Evolutionary conservation across 2,888 invertebrate species (phyloP).

Genomic region (Gymnoscelis rufifasciata): DNA sequence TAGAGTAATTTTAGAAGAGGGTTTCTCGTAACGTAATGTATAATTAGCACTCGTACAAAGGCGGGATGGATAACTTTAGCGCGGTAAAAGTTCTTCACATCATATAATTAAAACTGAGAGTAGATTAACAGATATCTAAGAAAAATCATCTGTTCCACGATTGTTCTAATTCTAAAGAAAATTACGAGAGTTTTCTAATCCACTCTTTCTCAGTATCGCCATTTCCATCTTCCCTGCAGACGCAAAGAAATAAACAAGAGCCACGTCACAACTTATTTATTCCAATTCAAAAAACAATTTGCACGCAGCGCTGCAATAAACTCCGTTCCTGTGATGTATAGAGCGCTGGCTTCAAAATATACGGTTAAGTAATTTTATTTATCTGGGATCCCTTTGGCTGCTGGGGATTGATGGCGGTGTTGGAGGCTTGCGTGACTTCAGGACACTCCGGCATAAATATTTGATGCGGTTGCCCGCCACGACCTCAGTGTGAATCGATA

Average conservation of each 20-base stretch:
- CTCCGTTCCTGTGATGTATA: constrained; percentile 34
- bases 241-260: constrained; percentile 10
- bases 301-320: constrained; percentile 31
- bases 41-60: no score
- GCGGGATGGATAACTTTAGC: no score
- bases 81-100: no score
- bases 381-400: constrained; percentile 36
- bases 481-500: constrained; percentile 51
- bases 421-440: constrained; percentile 35
- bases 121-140: no score
- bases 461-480: constrained; percentile 45
- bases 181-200: neutral
- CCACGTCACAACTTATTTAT: constrained; percentile 22
- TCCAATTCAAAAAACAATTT: constrained; percentile 29
- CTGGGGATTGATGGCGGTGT: constrained; percentile 49
- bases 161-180: neutral
- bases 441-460: constrained; percentile 55
- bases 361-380: constrained; percentile 45
- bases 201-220: neutral
- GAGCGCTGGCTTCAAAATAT: constrained; percentile 37
- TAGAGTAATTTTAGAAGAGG: no score
- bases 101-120: no score
- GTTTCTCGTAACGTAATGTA: no score
- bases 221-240: neutral
- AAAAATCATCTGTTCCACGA: no score